Evolutionary conservation across 2,888 invertebrate genomes (phyloP).

Genomic region (Tiliacea citrago): DNA sequence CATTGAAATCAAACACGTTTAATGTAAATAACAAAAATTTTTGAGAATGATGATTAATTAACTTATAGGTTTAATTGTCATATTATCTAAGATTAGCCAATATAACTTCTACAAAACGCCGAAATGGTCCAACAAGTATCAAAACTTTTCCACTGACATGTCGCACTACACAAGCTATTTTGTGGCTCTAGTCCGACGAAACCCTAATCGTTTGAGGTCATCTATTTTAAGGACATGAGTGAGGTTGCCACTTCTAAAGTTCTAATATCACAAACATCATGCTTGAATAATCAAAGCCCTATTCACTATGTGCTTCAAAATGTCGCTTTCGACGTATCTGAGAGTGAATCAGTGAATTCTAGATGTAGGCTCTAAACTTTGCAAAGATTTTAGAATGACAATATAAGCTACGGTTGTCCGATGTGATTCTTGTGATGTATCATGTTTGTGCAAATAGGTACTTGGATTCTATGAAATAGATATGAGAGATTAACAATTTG

Average conservation of each 20-base stretch:
- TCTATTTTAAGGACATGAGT: constrained; percentile 57
- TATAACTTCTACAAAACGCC: accelerated
- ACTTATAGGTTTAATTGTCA: neutral
- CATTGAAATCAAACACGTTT: constrained; percentile 24
- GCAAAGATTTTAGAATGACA: constrained; percentile 29
- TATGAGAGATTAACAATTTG: neutral
- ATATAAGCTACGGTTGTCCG: constrained; percentile 31
- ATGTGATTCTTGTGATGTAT: constrained; percentile 35
- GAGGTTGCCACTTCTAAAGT: constrained; percentile 36
- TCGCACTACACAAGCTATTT: constrained; percentile 30
- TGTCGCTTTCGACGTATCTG: constrained; percentile 46
- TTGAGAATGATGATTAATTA: constrained; percentile 4
- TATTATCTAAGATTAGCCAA: neutral
- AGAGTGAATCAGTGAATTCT: constrained; percentile 49
- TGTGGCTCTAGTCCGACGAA: constrained; percentile 34
- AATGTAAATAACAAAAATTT: constrained; percentile 21
- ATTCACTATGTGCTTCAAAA: constrained; percentile 59
- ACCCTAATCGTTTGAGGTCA: constrained; percentile 58
- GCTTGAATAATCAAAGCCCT: constrained; percentile 62
- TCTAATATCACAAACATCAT: constrained; percentile 36
- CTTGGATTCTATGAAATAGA: neutral
- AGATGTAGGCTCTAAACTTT: constrained; percentile 23
- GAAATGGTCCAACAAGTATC: constrained; percentile 42
- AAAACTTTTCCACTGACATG: constrained; percentile 4
- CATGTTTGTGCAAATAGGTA: constrained; percentile 1